Percentiles rank a stretch among this genome's conserved stretches.
These are phyloP conservation scores for Desmodus rotundus DNA, from an alignment of 2,113 vertebrate genomes.

Conservation along the genomic window DNA sequence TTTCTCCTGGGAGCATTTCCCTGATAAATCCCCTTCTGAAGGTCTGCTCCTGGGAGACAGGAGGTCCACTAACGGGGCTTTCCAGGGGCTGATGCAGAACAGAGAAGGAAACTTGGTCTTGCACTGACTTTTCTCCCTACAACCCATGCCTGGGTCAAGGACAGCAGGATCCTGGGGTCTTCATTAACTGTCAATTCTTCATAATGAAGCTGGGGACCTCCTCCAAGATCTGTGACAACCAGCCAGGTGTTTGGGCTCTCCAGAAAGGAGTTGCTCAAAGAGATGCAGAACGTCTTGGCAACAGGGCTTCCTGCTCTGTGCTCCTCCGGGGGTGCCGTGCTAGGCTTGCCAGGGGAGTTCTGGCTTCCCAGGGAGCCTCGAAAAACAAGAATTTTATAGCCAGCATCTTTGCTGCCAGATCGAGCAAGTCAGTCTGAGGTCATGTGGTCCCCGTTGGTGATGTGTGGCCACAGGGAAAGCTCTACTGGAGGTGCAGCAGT, in stretches of 20 bases:
- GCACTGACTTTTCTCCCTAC: neutral
- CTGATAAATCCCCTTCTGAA: neutral
- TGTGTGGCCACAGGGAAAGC: neutral
- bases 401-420: neutral
- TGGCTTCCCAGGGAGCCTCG: conserved; percentile 53
- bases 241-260: neutral
- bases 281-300: neutral
- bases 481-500: neutral
- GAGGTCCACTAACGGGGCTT: neutral
- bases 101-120: neutral
- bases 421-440: neutral
- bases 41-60: neutral
- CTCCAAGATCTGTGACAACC: neutral
- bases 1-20: neutral
- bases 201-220: neutral
- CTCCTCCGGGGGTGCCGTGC: neutral
- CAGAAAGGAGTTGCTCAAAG: neutral
- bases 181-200: neutral
- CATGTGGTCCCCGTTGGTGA: neutral
- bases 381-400: conserved; percentile 54
- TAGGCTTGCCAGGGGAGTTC: conserved; percentile 57
- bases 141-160: neutral
- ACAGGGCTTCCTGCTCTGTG: neutral
- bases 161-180: neutral
- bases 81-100: neutral